Evolutionary conservation across 2,113 vertebrate genomes (phyloP), one percentile per base, ranked within the genome.

Genomic region (Panurus biarmicus): DNA sequence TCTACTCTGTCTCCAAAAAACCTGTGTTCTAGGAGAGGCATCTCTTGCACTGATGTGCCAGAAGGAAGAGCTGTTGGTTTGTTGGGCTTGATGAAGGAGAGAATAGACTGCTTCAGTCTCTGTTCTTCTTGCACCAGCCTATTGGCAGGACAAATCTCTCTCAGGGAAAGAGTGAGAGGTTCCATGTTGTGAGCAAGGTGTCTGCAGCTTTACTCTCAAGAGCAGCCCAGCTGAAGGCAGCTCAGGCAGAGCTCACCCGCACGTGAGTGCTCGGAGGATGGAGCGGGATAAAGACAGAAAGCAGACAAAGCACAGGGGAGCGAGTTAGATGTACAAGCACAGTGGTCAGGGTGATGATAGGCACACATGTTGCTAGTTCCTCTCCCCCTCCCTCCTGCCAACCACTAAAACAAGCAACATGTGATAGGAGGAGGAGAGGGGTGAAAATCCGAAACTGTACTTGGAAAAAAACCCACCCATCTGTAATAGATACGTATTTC

Each of bases 291-390:
- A 42, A 87, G 91, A 90, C 67, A 74, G 85, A 94, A 76, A 78
- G 48, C 93, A 95, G 94, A 60, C 74, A 65, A 95, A 93, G 85
- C 75, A 26, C 87, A 90, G 54, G 85, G 31, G 87, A 95, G 69
- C 0, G 1, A 87, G 87, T 95, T 86, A 93, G 92, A 91, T 7
- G 7, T 95, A 84, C 78, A 64, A 85, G 79, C 25, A 0, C 94
- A 97, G 94, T 92, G 90, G 95, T 96, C 96, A 94, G 87, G 90
- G 96, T 97, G 96, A 96, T 95, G 95, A 95, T 96, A 95, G 85
- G 91, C 93, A 94, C 95, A 96, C 90, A 95, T 96, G 96, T 95
- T 96, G 89, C 66, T 71, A 96, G 93, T 95, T 96, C 95, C 94
- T 97, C 84, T 95, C 94, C 85, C 78, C 91, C 94, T 97, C 89